Evolutionary conservation across 2,888 invertebrate genomes (phyloP).

Genomic region (Melinaea marsaeus): DNA sequence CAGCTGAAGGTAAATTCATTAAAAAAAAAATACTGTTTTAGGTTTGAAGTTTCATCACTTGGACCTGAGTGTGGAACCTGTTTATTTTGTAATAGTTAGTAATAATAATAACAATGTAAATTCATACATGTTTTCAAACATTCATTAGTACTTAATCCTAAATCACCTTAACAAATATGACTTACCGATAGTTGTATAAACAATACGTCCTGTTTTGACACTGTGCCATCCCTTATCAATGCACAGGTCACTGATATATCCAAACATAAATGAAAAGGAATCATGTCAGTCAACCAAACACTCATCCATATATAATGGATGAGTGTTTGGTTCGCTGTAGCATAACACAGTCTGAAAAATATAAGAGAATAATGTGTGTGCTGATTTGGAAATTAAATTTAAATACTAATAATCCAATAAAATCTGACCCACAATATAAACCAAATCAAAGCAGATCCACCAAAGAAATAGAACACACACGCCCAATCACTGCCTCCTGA

Average conservation of each 20-base stretch:
- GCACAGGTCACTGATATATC: constrained; percentile 65
- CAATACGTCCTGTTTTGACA: constrained; percentile 50
- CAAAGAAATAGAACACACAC: constrained; percentile 66
- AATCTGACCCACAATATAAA: constrained; percentile 48
- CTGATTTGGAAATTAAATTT: not conserved
- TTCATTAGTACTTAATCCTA: too few relatives aligned
- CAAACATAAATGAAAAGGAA: constrained; percentile 65
- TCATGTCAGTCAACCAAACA: too few relatives aligned
- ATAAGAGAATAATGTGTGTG: not conserved
- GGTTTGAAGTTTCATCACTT: too few relatives aligned
- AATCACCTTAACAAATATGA: too few relatives aligned
- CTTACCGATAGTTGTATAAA: constrained; percentile 59
- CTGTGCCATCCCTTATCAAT: constrained; percentile 42
- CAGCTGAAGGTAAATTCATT: constrained; percentile 50
- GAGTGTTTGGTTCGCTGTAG: constrained; percentile 45
- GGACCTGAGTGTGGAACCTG: too few relatives aligned
- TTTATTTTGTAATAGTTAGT: too few relatives aligned
- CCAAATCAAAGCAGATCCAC: constrained; percentile 56
- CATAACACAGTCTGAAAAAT: constrained; percentile 40
- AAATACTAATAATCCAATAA: not conserved
- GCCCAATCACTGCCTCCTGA: constrained; percentile 54
- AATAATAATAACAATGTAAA: too few relatives aligned
- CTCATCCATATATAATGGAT: constrained; percentile 56
- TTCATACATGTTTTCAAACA: too few relatives aligned
- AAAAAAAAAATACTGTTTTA: constrained; percentile 4